These are phyloP conservation scores for Setipinna tenuifilis DNA, from an alignment of 2,797 vertebrate species.

Conservation along the genomic window DNA sequence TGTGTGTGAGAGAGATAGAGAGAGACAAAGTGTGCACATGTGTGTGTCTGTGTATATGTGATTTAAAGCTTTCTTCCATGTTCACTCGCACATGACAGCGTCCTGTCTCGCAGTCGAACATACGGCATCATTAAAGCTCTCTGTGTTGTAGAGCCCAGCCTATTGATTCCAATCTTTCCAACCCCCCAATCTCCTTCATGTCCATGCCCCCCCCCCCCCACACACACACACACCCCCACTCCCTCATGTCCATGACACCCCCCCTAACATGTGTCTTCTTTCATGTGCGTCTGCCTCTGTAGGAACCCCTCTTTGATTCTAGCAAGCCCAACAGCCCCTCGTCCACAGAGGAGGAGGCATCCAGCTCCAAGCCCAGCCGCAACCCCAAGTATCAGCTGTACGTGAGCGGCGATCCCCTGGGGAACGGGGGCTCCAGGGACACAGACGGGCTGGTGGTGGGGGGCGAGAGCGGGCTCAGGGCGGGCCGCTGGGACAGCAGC, in stretches of 20 bases:
- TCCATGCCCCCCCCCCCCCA: not conserved
- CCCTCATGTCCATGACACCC: not conserved
- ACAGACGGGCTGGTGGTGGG: conserved; percentile 47
- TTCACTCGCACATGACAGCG: conserved; percentile 3
- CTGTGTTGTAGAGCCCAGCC: not conserved
- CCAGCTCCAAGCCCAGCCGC: conserved; percentile 51
- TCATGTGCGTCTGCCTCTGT: conserved; percentile 33
- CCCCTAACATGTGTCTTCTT: not conserved
- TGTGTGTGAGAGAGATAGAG: too few species aligned
- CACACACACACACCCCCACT: not conserved
- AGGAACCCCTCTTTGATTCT: conserved; percentile 66
- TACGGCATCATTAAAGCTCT: not conserved
- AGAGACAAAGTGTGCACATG: not conserved
- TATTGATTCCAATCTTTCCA: not conserved
- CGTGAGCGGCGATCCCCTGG: conserved; percentile 61
- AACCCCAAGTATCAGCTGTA: conserved; percentile 72
- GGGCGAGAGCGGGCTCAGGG: conserved; percentile 60
- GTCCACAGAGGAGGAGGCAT: conserved; percentile 56
- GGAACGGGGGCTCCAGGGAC: conserved; percentile 56
- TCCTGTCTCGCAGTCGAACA: not conserved
- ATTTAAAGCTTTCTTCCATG: conserved; percentile 6
- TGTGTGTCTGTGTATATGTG: not conserved
- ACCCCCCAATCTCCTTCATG: not conserved
- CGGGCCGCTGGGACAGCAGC: conserved; percentile 61
- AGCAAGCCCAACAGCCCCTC: conserved; percentile 62